Evolutionary conservation across 2,113 vertebrate species (phyloP), one percentile per base, ranked within the genome.

Genomic region (Nasalis larvatus): DNA sequence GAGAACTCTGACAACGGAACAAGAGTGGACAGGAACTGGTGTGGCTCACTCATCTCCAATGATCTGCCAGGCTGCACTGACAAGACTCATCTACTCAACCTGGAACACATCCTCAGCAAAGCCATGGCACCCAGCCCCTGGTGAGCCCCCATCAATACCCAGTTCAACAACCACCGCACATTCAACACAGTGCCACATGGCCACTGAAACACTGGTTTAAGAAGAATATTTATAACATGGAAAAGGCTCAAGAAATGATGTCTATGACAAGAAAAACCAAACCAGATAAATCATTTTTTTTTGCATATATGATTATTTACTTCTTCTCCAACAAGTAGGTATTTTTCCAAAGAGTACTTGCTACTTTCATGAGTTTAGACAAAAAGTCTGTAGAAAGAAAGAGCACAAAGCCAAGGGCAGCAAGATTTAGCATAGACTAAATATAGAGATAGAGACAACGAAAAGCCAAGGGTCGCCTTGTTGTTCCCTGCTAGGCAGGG

Each of bases 41-140:
- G 2, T 10, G 49, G 71, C 77, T 42, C 8, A 42, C 54, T 27
- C 0, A 0, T 18, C 12, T 40, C 17, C 32, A 32, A 47, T 30
- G 27, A 82, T 52, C 37, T 0, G 6, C 21, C 30, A 68, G 1
- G 4, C 32, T 25, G 54, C 0, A 0, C 58, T n/a, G 20, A 32
- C 60, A 23, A 3, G 6, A 68, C 37, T 37, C 17, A 54, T 0
- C 42, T 13, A 3, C 42, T 68, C 11, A 2, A 49, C 63, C 69
- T 74, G 40, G 25, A 78, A 52, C 18, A 3, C 0, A 0, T 69
- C 63, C 49, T 10, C 30, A 23, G 71, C 25, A 45, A 20, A 37
- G 40, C 52, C 60, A 14, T 1, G 2, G 20, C 1, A 5, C 4
- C 71, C 13, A 12, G 52, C 63, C 17, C 42, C 71, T 6, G 0